phyloP scores from a whole-genome alignment of 1,140 invertebrate species.

The Papilio glaucus region DNA sequence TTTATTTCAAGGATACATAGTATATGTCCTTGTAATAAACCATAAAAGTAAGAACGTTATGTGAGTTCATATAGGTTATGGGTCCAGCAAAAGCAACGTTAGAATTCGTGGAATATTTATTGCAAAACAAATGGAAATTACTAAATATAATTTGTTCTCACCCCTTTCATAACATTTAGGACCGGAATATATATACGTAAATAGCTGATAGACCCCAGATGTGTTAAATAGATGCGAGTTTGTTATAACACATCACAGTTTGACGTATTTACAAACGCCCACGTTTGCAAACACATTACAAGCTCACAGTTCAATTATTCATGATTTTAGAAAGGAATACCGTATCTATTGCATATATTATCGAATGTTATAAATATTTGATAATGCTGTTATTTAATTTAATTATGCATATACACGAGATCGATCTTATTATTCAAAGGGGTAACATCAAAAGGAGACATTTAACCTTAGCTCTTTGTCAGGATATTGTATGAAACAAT shows the following conservation, averaged over 20 bases:
- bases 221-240: not conserved
- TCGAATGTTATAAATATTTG: conserved; percentile 14
- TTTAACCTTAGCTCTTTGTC: too few relatives aligned
- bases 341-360: not conserved
- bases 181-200: not conserved
- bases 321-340: conserved; percentile 1
- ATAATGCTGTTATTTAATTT: not conserved
- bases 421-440: not conserved
- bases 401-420: not conserved
- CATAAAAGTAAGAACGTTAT: too few relatives aligned
- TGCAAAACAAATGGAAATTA: too few relatives aligned
- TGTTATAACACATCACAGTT: not conserved
- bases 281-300: not conserved
- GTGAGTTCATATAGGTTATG: too few relatives aligned
- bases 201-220: not conserved
- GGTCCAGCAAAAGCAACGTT: too few relatives aligned
- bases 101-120: too few relatives aligned
- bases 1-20: too few relatives aligned
- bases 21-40: too few relatives aligned
- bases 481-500: too few relatives aligned
- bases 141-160: not conserved
- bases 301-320: conserved; percentile 10
- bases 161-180: not conserved
- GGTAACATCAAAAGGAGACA: too few relatives aligned
- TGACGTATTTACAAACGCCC: not conserved